Evolutionary conservation across 2,888 invertebrate species (phyloP).

Genomic region (Argyresthia goedartella): DNA sequence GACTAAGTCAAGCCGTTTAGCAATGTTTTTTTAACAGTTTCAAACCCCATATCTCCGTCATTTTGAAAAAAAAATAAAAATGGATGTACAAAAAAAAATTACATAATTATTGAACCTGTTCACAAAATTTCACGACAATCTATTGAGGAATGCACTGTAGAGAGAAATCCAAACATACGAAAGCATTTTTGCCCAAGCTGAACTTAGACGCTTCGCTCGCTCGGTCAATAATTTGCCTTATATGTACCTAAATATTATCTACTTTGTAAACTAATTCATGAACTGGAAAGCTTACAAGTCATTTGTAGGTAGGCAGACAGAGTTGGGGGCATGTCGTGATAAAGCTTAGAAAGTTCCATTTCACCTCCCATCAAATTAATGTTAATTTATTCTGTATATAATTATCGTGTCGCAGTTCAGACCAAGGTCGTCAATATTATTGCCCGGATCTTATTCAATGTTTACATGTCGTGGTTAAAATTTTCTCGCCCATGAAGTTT

Average conservation of each 20-base stretch:
- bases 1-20: too few relatives aligned
- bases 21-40: too few relatives aligned
- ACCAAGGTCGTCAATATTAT: constrained; percentile 29
- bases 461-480: not conserved
- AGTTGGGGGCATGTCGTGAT: not conserved
- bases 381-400: constrained; percentile 30
- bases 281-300: constrained; percentile 25
- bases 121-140: too few relatives aligned
- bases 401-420: constrained; percentile 33
- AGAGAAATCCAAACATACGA: too few relatives aligned
- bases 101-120: too few relatives aligned
- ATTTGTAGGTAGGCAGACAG: constrained; percentile 5
- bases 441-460: not conserved
- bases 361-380: constrained; percentile 39
- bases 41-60: too few relatives aligned
- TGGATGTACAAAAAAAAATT: too few relatives aligned
- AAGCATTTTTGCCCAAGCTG: too few relatives aligned
- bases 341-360: constrained; percentile 47
- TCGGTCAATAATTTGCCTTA: too few relatives aligned
- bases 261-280: constrained; percentile 7
- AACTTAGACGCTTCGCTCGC: too few relatives aligned
- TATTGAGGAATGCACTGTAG: too few relatives aligned
- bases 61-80: too few relatives aligned
- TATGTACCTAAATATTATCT: not conserved
- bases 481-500: not conserved